A percentile compares a stretch with the other conserved stretches of the same genome.
phyloP scores from a whole-genome alignment of 35 echinoderm and acorn worm species.

The Apostichopus japonicus region DNA sequence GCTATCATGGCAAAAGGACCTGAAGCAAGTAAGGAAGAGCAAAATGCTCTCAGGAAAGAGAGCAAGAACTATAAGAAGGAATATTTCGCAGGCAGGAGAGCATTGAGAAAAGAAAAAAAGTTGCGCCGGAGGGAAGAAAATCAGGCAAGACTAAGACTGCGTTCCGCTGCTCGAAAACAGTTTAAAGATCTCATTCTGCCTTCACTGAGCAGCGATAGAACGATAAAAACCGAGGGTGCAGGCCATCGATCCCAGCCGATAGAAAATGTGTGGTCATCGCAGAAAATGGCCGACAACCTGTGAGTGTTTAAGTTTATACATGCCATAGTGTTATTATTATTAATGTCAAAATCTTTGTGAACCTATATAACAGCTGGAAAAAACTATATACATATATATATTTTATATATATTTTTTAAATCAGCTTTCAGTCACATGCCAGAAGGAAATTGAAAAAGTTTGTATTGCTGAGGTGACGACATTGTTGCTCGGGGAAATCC shows the following conservation, averaged over 20 bases:
- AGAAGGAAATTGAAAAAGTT: no score
- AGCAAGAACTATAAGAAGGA: not conserved
- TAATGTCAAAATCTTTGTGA: no score
- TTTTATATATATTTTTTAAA: no score
- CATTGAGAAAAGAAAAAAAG: not conserved
- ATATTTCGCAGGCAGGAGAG: not conserved
- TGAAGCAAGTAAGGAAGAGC: not conserved
- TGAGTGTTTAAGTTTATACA: not conserved
- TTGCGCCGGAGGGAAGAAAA: not conserved
- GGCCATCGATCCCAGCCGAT: not conserved
- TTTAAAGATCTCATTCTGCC: not conserved
- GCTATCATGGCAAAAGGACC: not conserved
- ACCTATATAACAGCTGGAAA: no score
- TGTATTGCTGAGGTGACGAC: no score
- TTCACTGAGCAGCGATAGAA: not conserved
- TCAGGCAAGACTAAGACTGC: not conserved
- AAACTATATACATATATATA: no score
- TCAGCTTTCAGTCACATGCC: no score
- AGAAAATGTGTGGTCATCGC: not conserved
- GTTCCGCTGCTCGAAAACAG: not conserved
- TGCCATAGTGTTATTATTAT: no score
- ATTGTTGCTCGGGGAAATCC: no score
- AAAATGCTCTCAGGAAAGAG: not conserved
- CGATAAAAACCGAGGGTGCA: not conserved
- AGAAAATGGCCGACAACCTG: not conserved